Base-by-base conservation (phyloP, 2,113 vertebrate genomes). In the Barnardius zonarius region DNA sequence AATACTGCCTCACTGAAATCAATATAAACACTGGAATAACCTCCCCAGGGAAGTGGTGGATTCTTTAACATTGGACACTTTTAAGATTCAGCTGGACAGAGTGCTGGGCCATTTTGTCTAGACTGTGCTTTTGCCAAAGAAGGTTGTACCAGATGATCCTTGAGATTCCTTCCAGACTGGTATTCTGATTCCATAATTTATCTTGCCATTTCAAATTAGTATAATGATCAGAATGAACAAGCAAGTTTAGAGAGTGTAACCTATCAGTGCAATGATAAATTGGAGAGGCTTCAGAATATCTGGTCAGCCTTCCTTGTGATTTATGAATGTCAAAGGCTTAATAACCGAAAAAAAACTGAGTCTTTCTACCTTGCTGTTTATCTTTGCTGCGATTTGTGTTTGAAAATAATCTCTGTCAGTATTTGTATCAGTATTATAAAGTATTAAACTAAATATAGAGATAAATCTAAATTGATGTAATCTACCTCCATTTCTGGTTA, bases 191-290 rank as follows among this genome's bases (percentile, higher is more conserved):
- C 8, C 24, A 6, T 39, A 52, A 86, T 92, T 94, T 86, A 79
- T 95, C 93, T 84, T 96, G 83, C 62, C 86, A 76, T 82, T 91
- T 93, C 62, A 89, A 94, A 94, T 93, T 84, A 91, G 82, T 82
- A 19, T 73, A 93, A 93, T 91, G 86, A 88, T 76, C 57, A 73
- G 73, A 94, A 93, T 84, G 93, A 92, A 62, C 35, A 69, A 89
- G 83, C 61, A 88, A 84, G 73, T 88, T 92, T 92, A 77, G 55
- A 93, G 92, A 90, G 68, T 44, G 35, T 64, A 95, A 46, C 90
- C 10, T 79, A 81, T 61, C 5, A 14, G 33, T 79, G 61, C 52
- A 72, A 11, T 84, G 86, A 88, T 86, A 41, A 92, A 95, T 86
- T 83, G 76, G 46, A 92, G 1, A 5, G 43, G 31, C 31, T 88